A percentile compares a stretch with the other conserved stretches of the same genome.
phyloP scores from a whole-genome alignment of 2,113 vertebrate genomes.

The Campylomormyrus numenius region DNA sequence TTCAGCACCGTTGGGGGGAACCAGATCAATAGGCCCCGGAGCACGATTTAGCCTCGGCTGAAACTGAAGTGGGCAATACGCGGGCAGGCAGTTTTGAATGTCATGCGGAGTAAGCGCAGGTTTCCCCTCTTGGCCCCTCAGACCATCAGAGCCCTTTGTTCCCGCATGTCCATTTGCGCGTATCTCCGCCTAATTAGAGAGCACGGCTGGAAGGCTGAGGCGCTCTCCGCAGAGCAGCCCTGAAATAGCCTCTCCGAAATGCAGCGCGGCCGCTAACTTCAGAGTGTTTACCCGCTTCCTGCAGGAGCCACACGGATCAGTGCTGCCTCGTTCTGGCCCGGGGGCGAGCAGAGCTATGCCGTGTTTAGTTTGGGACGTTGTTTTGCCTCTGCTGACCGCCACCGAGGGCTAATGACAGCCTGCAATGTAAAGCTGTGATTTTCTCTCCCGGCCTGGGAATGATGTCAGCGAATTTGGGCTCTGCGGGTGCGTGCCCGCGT shows the following conservation, averaged over 20 bases:
- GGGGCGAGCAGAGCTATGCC: background rate
- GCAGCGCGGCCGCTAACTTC: background rate
- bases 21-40: background rate
- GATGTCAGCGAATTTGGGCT: constrained; percentile 16
- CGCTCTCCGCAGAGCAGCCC: background rate
- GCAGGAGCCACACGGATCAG: background rate
- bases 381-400: constrained; percentile 15
- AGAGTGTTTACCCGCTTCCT: background rate
- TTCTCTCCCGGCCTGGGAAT: constrained; percentile 1
- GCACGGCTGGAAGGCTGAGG: background rate
- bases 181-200: background rate
- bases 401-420: constrained; percentile 19
- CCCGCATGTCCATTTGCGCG: background rate
- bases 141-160: background rate
- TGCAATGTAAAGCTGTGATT: constrained; percentile 19
- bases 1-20: background rate
- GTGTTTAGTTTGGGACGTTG: constrained; percentile 4
- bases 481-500: background rate
- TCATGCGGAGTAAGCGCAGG: background rate
- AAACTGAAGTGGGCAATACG: background rate
- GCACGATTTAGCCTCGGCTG: background rate
- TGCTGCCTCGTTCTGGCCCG: background rate
- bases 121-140: background rate
- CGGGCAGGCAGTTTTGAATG: background rate
- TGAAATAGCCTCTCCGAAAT: background rate